Conservation (phyloP, 1,140 invertebrate species). For the Lepidurus packardi region DNA sequence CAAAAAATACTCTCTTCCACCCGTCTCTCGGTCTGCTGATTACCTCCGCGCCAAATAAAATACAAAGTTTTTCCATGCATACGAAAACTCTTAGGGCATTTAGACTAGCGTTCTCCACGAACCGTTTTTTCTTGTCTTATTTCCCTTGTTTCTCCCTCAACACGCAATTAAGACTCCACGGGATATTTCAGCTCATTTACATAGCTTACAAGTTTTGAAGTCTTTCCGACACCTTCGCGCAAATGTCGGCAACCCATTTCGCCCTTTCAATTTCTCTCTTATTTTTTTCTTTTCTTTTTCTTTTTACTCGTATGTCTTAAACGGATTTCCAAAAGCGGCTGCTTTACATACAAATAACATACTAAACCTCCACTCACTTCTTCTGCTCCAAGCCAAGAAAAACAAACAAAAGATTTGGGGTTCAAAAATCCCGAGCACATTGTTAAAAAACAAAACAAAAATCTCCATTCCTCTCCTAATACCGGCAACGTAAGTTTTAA, state of each 20-base stretch:
- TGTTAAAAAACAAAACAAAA: no score
- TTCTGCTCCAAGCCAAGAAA: not conserved
- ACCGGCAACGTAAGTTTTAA: no score
- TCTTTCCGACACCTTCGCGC: not conserved
- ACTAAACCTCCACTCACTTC: not conserved
- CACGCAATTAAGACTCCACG: constrained; percentile 3
- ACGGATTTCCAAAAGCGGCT: not conserved
- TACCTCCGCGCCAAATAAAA: not conserved
- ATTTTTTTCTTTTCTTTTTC: no score
- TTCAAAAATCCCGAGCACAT: not conserved
- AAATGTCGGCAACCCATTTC: no score
- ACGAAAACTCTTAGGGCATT: not conserved
- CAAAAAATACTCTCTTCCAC: not conserved
- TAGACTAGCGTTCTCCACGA: not conserved
- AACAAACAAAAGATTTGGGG: constrained; percentile 8
- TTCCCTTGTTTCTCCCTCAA: not conserved
- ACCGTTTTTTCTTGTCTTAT: not conserved
- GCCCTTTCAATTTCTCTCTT: no score
- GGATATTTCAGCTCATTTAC: not conserved
- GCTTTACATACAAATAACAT: constrained; percentile 15
- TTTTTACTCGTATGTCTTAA: not conserved
- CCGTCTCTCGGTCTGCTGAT: not conserved
- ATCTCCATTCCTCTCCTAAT: no score
- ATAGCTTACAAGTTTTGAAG: not conserved
- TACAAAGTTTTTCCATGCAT: not conserved